phyloP scores from a whole-genome alignment of 2,888 invertebrate species.

The Lysandra coridon region DNA sequence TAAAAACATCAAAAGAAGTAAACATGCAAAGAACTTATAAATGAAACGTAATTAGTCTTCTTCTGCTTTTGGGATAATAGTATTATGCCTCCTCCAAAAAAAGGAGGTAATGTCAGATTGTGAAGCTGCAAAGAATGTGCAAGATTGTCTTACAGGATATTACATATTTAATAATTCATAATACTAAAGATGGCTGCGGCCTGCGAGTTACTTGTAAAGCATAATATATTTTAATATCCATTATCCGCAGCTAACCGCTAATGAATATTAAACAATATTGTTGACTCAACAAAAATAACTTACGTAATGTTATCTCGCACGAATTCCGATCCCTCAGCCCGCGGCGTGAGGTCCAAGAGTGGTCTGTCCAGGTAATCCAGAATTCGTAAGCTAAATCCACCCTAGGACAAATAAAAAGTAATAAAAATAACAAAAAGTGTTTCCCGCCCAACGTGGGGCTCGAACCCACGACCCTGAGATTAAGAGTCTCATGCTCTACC shows the following conservation, averaged over 20 bases:
- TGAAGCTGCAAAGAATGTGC: background rate
- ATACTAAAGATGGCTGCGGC: background rate
- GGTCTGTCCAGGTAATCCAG: slow-evolving; percentile 92
- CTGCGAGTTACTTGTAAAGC: background rate
- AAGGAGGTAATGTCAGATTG: no score
- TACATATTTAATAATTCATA: background rate
- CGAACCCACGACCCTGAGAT: slow-evolving; percentile 84
- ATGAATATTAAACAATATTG: background rate
- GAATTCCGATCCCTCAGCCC: slow-evolving; percentile 89
- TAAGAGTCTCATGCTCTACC: slow-evolving; percentile 83
- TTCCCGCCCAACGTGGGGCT: slow-evolving; percentile 81
- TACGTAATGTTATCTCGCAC: slow-evolving; percentile 93
- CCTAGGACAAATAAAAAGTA: slow-evolving; percentile 79
- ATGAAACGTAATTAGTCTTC: no score
- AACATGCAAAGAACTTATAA: no score
- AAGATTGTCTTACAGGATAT: background rate
- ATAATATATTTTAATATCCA: background rate
- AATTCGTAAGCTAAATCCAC: slow-evolving; percentile 93
- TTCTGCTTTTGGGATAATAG: no score
- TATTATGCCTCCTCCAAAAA: no score
- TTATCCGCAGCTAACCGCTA: background rate
- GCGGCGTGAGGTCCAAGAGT: slow-evolving; percentile 90
- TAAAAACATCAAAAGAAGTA: no score
- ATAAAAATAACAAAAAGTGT: slow-evolving; percentile 5
- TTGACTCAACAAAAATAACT: slow-evolving; percentile 47